These are phyloP conservation scores for Coenobita brevimanus DNA, from an alignment of 1,140 invertebrate genomes.

Conservation along the genomic window DNA sequence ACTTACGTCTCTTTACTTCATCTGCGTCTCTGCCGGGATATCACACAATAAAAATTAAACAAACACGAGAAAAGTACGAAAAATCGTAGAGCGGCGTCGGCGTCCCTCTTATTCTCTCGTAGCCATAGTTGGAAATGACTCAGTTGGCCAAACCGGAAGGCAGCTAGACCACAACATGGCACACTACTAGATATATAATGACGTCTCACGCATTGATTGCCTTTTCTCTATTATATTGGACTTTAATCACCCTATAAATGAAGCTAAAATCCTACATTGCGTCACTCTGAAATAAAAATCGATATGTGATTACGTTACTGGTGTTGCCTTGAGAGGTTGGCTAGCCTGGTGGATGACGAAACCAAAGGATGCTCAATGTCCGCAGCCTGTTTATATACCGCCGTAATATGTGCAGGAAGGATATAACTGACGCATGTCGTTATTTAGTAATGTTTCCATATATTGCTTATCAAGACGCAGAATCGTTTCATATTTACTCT, in stretches of 20 bases:
- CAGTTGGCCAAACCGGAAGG: not conserved
- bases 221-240: not conserved
- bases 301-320: not conserved
- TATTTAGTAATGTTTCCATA: no score
- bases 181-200: no score
- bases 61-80: slow-evolving; percentile 24
- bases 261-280: not conserved
- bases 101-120: slow-evolving; percentile 20
- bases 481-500: no score
- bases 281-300: slow-evolving; percentile 6
- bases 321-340: not conserved
- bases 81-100: slow-evolving; percentile 2
- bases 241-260: no score
- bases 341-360: not conserved
- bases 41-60: slow-evolving; percentile 38
- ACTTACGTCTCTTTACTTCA: slow-evolving; percentile 34
- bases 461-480: no score
- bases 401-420: no score
- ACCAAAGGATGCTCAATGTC: not conserved
- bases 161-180: not conserved
- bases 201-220: not conserved
- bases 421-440: no score
- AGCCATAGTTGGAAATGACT: slow-evolving; percentile 35
- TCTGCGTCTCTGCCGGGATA: slow-evolving; percentile 15
- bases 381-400: no score